phyloP scores from a whole-genome alignment of 2,797 vertebrate genomes.

The Rhyacichthys aspro region DNA sequence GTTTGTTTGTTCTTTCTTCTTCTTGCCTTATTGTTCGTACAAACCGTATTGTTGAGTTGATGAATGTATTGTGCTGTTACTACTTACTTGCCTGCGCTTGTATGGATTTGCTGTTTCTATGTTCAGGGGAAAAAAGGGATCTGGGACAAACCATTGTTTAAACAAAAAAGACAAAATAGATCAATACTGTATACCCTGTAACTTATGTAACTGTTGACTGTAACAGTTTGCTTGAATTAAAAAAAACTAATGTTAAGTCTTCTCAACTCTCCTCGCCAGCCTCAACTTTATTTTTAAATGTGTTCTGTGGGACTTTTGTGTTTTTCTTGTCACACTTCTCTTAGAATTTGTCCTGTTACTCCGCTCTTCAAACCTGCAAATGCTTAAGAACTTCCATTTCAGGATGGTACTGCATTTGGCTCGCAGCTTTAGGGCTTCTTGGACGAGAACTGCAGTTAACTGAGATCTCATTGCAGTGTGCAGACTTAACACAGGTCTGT shows the following conservation, averaged over 20 bases:
- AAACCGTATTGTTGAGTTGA: slow-evolving; percentile 87
- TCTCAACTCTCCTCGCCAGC: neutral
- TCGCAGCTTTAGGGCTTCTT: no score
- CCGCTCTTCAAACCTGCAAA: neutral
- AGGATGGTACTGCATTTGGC: no score
- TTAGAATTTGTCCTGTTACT: slow-evolving; percentile 32
- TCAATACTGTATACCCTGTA: slow-evolving; percentile 89
- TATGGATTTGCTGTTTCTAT: slow-evolving; percentile 89
- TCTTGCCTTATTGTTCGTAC: slow-evolving; percentile 85
- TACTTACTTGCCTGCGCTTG: slow-evolving; percentile 98
- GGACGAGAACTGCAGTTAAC: no score
- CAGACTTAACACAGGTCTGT: neutral
- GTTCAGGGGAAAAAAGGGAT: slow-evolving; percentile 63
- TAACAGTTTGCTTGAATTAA: slow-evolving; percentile 97
- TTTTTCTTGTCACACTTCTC: slow-evolving; percentile 11
- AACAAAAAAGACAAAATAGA: slow-evolving; percentile 68
- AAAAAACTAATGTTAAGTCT: slow-evolving; percentile 87
- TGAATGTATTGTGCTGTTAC: slow-evolving; percentile 97
- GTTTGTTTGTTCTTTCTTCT: slow-evolving; percentile 71
- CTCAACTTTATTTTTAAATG: neutral
- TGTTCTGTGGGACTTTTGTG: no score
- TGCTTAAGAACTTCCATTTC: no score
- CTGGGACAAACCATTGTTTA: slow-evolving; percentile 49
- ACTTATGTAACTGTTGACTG: slow-evolving; percentile 97
- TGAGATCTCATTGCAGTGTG: neutral